Evolutionary conservation across 1,140 invertebrate genomes (phyloP), one percentile per base, ranked within the genome.

Genomic region (Calliopsis andreniformis): DNA sequence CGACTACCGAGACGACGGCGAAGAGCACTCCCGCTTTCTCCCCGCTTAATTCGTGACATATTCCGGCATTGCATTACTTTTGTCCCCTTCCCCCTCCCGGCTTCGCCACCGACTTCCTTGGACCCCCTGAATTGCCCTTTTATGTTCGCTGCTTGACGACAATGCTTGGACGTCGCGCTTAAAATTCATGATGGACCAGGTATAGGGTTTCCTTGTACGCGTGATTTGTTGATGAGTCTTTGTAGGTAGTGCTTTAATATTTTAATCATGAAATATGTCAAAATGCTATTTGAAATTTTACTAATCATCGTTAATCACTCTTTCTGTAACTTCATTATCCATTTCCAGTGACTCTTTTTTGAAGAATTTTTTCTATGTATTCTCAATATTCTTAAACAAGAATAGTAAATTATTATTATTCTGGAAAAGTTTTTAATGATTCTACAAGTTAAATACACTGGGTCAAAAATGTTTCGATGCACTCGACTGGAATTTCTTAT

Each of bases 21-120:
- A 78, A 87, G 86, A 90, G 87, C 81, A 88, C 87, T 88, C 81
- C 67, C 78, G 72, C 72, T 87, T 83, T 88, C 86, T 92, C 77
- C 83, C 81, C 78, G 79, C 76, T 83, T 80, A 91, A 92, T 92
- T 92, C 90, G 84, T 90, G 88, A 91, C 91, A 91, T 90, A 91
- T 91, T 91, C 90, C 86, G 86, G 88, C 85, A 87, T 89, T 89
- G 88, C 80, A 69, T 82, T 84, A 76, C 79, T 84, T 86, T 87
- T 81, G 84, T 84, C 84, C 82, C 84, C 83, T 79, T 78, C 88
- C 70, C 69, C 80, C 70, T 83, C 82, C 61, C 70, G 80, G 64
- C 64, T 83, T 78, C 71, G 32, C 67, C 20, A 42, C 73, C 23
- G 35, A 28, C 14, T 68, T 75, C 75, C 83, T 47, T 28, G 45